These are phyloP conservation scores for Acholoe squamosa DNA, from an alignment of 2,888 invertebrate species.

Conservation along the genomic window DNA sequence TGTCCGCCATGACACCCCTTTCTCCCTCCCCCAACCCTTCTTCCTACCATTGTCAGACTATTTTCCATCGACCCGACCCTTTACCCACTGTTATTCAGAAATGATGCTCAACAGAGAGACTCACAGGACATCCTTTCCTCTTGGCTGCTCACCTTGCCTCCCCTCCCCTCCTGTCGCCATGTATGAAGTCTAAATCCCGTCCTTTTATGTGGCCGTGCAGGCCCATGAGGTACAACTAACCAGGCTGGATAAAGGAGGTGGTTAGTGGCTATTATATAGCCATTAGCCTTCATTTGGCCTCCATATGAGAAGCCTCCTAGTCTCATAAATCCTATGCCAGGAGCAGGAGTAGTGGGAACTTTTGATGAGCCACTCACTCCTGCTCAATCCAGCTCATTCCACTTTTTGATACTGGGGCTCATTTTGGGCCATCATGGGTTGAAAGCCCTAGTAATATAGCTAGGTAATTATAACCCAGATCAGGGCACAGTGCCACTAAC, in stretches of 20 bases:
- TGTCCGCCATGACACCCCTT: background rate
- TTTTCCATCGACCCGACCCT: background rate
- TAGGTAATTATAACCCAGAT: too few species aligned
- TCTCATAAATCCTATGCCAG: background rate
- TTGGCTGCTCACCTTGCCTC: too few species aligned
- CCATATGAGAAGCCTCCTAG: background rate
- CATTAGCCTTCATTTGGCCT: background rate
- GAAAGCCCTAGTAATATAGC: too few species aligned
- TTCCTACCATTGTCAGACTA: background rate
- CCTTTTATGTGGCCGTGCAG: slow-evolving; percentile 20
- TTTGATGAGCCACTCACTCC: slow-evolving; percentile 15
- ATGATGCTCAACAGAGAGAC: too few species aligned
- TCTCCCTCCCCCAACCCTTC: background rate
- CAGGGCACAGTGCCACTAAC: too few species aligned
- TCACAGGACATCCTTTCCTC: too few species aligned
- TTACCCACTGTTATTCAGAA: too few species aligned
- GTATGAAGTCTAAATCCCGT: slow-evolving; percentile 23
- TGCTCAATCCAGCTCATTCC: slow-evolving; percentile 3
- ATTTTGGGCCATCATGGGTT: too few species aligned
- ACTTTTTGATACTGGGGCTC: background rate
- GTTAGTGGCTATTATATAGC: slow-evolving; percentile 18
- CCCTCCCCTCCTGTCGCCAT: background rate
- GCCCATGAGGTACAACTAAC: background rate
- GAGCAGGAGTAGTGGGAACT: background rate
- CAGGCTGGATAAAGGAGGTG: background rate